These are phyloP conservation scores for Heteromyza rotundicornis DNA, from an alignment of 2,888 invertebrate genomes.

Conservation along the genomic window DNA sequence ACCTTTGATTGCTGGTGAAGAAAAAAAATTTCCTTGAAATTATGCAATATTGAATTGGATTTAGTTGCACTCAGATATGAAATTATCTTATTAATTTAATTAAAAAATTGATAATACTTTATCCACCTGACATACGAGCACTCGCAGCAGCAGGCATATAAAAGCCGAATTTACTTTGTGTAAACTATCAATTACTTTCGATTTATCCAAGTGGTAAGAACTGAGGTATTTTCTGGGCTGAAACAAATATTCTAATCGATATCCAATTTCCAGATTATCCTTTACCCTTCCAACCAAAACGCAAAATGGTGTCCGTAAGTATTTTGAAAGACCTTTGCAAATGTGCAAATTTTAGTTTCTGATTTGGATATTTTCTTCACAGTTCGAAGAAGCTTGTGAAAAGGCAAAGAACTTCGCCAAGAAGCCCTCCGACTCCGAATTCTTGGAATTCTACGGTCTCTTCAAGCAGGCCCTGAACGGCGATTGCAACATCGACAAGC, in stretches of 20 bases:
- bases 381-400: slow-evolving; percentile 46
- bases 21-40: too few relatives aligned
- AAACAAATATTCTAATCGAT: background rate
- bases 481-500: slow-evolving; percentile 80
- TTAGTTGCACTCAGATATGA: background rate
- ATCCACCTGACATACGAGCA: background rate
- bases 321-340: slow-evolving; percentile 3
- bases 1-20: too few relatives aligned
- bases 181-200: slow-evolving; percentile 25
- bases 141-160: slow-evolving; percentile 11
- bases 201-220: slow-evolving; percentile 29
- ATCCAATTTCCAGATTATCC: background rate
- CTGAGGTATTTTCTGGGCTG: background rate
- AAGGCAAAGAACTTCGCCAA: slow-evolving; percentile 76
- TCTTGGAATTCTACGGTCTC: slow-evolving; percentile 81
- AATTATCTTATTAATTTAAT: background rate
- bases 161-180: slow-evolving; percentile 13
- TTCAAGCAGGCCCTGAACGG: slow-evolving; percentile 85
- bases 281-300: slow-evolving; percentile 17
- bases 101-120: background rate
- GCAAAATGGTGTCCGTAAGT: slow-evolving; percentile 43
- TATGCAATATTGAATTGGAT: too few relatives aligned
- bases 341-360: background rate
- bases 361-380: background rate
- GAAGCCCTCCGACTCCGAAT: slow-evolving; percentile 77